Percentiles rank a stretch among this genome's conserved stretches.
phyloP scores from a whole-genome alignment of 2,113 vertebrate species.

The Brienomyrus brachyistius region DNA sequence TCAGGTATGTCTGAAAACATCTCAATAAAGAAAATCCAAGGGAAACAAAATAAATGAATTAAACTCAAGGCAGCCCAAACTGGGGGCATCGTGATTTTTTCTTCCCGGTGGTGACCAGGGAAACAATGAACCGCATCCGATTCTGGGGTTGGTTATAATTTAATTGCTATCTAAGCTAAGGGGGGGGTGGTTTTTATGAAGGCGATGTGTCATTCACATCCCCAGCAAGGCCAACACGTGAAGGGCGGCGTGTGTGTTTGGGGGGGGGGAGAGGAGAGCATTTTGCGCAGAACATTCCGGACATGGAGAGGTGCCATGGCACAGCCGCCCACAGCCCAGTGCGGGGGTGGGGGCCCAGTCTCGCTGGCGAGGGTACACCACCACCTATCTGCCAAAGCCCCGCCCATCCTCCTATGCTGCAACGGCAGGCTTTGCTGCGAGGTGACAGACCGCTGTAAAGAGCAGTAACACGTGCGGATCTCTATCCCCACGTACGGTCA shows the following conservation, averaged over 20 bases:
- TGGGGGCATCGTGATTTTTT: conserved; percentile 40
- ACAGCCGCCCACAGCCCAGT: background rate
- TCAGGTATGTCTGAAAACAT: background rate
- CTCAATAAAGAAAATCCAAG: background rate
- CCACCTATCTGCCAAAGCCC: background rate
- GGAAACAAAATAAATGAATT: background rate
- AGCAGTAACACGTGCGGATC: background rate
- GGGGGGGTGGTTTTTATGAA: conserved; percentile 60
- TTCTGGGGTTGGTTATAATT: conserved; percentile 57
- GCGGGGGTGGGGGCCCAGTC: background rate
- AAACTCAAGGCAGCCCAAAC: conserved; percentile 38
- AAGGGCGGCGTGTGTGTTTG: background rate
- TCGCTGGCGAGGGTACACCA: background rate
- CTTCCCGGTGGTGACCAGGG: conserved; percentile 49
- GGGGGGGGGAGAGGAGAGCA: background rate
- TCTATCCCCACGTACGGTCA: background rate
- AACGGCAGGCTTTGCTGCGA: too few relatives aligned
- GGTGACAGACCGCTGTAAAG: conserved; percentile 37
- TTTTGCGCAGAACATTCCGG: background rate
- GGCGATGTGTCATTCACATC: conserved; percentile 44
- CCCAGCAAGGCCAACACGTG: background rate
- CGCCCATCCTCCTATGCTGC: background rate
- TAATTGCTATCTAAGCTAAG: conserved; percentile 61
- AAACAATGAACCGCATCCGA: conserved; percentile 60
- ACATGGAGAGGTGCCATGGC: background rate